phyloP scores from a whole-genome alignment of 2,888 invertebrate genomes.

The Dicyrtoma fusca region DNA sequence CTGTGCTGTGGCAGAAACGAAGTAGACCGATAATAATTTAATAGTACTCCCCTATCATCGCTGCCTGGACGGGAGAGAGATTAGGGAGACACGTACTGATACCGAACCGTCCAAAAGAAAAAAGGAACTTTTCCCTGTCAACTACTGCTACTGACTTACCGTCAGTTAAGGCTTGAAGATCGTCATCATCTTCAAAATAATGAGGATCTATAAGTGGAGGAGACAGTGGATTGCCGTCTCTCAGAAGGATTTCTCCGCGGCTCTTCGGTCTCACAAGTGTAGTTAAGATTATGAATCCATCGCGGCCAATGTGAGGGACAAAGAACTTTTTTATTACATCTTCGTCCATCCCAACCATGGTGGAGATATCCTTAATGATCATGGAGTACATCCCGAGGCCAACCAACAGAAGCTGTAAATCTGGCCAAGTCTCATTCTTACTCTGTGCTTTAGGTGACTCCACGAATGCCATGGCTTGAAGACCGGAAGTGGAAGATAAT shows the following conservation, averaged over 20 bases:
- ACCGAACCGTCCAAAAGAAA: too few species aligned
- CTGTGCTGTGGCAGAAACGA: too few species aligned
- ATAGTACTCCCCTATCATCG: too few species aligned
- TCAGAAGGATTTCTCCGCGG: slow-evolving; percentile 76
- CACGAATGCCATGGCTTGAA: slow-evolving; percentile 83
- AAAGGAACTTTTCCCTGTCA: too few species aligned
- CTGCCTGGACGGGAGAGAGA: too few species aligned
- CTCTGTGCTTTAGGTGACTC: slow-evolving; percentile 60
- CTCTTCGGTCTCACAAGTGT: slow-evolving; percentile 83
- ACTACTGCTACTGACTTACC: too few species aligned
- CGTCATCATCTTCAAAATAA: slow-evolving; percentile 29
- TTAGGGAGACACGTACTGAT: too few species aligned
- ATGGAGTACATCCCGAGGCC: slow-evolving; percentile 36
- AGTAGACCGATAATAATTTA: too few species aligned
- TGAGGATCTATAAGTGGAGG: slow-evolving; percentile 34
- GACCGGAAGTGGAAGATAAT: slow-evolving; percentile 81
- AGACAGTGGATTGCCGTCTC: slow-evolving; percentile 21
- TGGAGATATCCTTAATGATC: slow-evolving; percentile 36
- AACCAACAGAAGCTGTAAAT: slow-evolving; percentile 44
- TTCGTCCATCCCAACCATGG: slow-evolving; percentile 26
- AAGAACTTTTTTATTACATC: slow-evolving; percentile 64
- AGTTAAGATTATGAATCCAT: slow-evolving; percentile 82
- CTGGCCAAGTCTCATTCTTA: slow-evolving; percentile 45
- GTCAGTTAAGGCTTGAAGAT: slow-evolving; percentile 31
- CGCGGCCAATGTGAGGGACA: slow-evolving; percentile 73